These are phyloP conservation scores for Eublepharis macularius DNA, from an alignment of 2,113 vertebrate species.

Conservation along the genomic window DNA sequence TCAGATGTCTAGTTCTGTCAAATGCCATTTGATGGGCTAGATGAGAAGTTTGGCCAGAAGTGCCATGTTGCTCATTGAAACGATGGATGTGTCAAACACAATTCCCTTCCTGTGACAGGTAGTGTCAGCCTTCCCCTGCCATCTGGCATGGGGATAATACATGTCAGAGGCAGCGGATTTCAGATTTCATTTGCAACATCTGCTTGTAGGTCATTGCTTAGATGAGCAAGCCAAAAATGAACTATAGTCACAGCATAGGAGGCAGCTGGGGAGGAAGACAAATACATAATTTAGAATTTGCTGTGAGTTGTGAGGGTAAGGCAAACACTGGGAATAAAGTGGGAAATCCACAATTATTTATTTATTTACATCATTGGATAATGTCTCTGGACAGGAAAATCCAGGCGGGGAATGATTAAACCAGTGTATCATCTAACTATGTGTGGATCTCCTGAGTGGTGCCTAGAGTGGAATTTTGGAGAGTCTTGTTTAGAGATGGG, in stretches of 20 bases:
- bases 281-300: background rate
- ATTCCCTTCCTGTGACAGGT: slow-evolving; percentile 46
- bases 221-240: slow-evolving; percentile 39
- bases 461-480: background rate
- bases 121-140: slow-evolving; percentile 39
- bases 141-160: slow-evolving; percentile 46
- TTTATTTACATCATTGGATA: too few species aligned
- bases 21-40: slow-evolving; percentile 43
- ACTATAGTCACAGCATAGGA: background rate
- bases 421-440: too few species aligned
- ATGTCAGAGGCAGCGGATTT: slow-evolving; percentile 47
- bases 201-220: slow-evolving; percentile 47
- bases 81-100: slow-evolving; percentile 62
- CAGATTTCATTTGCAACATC: slow-evolving; percentile 44
- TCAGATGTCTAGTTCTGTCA: slow-evolving; percentile 55
- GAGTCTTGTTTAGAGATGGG: too few species aligned
- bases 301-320: background rate
- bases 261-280: slow-evolving; percentile 38
- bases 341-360: too few species aligned
- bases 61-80: slow-evolving; percentile 51
- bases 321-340: background rate
- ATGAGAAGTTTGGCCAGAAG: slow-evolving; percentile 50
- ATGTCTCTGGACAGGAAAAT: too few species aligned
- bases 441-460: too few species aligned
- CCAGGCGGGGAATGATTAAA: too few species aligned